Evolutionary conservation across 2,113 vertebrate species (phyloP).

Genomic region (Tringa solitaria): DNA sequence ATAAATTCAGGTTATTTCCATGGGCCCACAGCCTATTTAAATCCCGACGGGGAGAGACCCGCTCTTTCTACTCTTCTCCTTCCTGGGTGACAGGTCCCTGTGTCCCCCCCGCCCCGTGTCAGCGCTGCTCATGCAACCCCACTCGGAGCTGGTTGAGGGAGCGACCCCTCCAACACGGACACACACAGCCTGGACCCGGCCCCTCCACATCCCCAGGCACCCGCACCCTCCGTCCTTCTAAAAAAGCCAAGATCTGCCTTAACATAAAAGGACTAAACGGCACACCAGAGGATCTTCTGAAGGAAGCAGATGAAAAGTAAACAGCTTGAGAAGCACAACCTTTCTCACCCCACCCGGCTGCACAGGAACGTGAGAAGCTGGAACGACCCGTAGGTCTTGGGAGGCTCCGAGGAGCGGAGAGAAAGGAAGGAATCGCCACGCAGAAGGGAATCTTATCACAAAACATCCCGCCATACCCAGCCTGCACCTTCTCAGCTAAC

Average conservation of each 20-base stretch:
- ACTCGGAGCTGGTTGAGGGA: background rate
- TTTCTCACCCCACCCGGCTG: background rate
- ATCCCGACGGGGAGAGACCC: background rate
- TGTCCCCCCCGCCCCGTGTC: rapidly evolving
- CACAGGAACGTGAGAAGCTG: background rate
- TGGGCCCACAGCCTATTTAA: background rate
- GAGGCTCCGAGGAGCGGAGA: rapidly evolving
- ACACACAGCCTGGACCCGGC: background rate
- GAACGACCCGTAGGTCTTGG: background rate
- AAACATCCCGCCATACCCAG: background rate
- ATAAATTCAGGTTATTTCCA: rapidly evolving
- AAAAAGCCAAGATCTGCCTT: background rate
- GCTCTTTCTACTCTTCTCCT: background rate
- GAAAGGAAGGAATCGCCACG: background rate
- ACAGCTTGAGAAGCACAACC: background rate
- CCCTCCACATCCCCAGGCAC: rapidly evolving
- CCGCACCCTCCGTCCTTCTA: background rate
- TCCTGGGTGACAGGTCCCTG: background rate
- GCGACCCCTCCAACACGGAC: background rate
- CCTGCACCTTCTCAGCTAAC: background rate
- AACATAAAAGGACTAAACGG: background rate
- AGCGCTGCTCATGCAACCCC: background rate
- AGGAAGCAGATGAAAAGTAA: background rate
- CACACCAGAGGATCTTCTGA: background rate
- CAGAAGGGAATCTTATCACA: background rate